Percentiles rank a stretch among this genome's conserved stretches.
Evolutionary conservation across 2,888 invertebrate genomes (phyloP).

Genomic region (Drosophila setosimentum): DNA sequence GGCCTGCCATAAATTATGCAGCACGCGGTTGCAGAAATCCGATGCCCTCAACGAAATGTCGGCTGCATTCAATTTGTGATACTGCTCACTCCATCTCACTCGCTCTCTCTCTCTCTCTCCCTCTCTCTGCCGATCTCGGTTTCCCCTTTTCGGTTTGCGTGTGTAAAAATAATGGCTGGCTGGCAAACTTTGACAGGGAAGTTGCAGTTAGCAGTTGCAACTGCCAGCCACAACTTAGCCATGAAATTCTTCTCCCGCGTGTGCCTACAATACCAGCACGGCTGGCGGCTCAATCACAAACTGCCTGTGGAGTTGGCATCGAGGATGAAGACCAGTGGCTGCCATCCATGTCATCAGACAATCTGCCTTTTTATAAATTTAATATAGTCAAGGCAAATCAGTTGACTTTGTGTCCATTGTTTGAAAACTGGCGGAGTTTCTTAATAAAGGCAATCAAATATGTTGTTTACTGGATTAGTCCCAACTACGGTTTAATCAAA

Average conservation of each 20-base stretch:
- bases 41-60: slow-evolving; percentile 67
- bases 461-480: not conserved
- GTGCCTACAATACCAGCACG: slow-evolving; percentile 34
- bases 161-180: slow-evolving; percentile 49
- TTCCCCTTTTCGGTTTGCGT: slow-evolving; percentile 11
- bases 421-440: not conserved
- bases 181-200: slow-evolving; percentile 49
- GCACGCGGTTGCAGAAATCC: slow-evolving; percentile 79
- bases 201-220: slow-evolving; percentile 53
- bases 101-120: not conserved
- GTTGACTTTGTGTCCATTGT: not conserved
- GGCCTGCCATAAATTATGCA: slow-evolving; percentile 76
- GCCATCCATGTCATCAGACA: slow-evolving; percentile 6
- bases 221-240: slow-evolving; percentile 41
- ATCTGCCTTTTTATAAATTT: not conserved
- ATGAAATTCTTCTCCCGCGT: slow-evolving; percentile 32
- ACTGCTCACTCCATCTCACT: slow-evolving; percentile 9
- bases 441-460: not conserved
- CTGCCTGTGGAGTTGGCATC: not conserved
- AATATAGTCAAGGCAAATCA: not conserved
- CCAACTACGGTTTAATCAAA: not conserved
- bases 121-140: no score
- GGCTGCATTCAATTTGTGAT: slow-evolving; percentile 70
- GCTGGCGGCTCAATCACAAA: slow-evolving; percentile 37
- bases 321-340: not conserved